phyloP scores from a whole-genome alignment of 35 echinoderm and acorn worm genomes.

The Eucidaris tribuloides region DNA sequence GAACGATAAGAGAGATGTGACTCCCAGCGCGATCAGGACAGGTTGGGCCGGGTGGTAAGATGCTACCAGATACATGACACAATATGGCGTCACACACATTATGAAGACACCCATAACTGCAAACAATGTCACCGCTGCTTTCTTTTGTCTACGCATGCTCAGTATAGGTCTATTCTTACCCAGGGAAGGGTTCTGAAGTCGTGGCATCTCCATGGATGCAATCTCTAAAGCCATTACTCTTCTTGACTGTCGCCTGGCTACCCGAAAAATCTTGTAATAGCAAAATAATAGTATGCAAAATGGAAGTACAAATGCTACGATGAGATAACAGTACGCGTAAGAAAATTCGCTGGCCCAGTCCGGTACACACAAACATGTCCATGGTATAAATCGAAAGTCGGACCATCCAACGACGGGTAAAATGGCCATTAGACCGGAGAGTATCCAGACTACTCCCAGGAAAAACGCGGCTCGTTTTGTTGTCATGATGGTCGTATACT shows the following conservation, averaged over 20 bases:
- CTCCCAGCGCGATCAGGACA: conserved; percentile 45
- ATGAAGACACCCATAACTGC: conserved; percentile 87
- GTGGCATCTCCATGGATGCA: conserved; percentile 37
- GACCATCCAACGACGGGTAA: conserved; percentile 82
- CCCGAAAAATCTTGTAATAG: conserved; percentile 78
- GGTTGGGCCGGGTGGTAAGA: conserved; percentile 26
- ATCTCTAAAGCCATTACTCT: conserved; percentile 66
- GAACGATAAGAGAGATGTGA: conserved; percentile 83
- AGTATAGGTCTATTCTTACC: conserved; percentile 9
- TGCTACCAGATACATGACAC: conserved; percentile 56
- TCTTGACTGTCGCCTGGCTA: conserved; percentile 65
- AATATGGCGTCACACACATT: conserved; percentile 83
- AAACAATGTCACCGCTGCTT: conserved; percentile 69
- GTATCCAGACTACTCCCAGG: conserved; percentile 44
- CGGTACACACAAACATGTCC: conserved; percentile 69
- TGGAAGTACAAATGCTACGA: conserved; percentile 54
- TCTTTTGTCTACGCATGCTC: conserved; percentile 78
- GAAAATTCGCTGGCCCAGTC: conserved; percentile 54
- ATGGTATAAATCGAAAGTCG: conserved; percentile 67
- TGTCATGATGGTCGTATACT: conserved; percentile 82
- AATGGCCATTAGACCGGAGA: conserved; percentile 50
- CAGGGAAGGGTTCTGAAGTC: no score
- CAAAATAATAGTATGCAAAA: conserved; percentile 65
- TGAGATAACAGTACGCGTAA: conserved; percentile 70
- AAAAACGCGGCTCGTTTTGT: conserved; percentile 55